Conservation (phyloP, 2,888 invertebrate genomes). For the Drosophila stalkeri region DNA sequence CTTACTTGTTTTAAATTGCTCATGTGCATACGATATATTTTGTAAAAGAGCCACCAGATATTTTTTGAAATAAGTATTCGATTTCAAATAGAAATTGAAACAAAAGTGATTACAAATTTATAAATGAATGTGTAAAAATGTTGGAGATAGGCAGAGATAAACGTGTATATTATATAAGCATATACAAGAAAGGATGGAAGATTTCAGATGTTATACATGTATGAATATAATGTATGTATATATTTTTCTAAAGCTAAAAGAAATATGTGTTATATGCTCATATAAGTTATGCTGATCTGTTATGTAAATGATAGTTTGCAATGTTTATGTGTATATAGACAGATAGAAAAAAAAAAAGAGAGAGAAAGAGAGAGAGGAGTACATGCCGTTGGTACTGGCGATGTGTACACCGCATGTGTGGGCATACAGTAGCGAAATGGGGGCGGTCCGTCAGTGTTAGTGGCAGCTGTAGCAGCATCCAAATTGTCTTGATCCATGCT, state of each 20-base stretch:
- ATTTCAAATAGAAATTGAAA: neutral
- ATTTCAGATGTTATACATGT: neutral
- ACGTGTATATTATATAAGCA: neutral
- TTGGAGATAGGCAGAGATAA: neutral
- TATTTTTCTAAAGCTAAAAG: neutral
- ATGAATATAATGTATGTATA: neutral
- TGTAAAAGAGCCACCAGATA: neutral
- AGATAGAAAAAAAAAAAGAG: neutral
- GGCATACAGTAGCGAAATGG: slow-evolving; percentile 88
- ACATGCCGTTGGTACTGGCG: slow-evolving; percentile 88
- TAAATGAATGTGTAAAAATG: neutral
- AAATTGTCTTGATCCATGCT: slow-evolving; percentile 25
- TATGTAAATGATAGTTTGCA: neutral
- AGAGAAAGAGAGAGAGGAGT: slow-evolving; percentile 67
- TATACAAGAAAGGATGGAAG: neutral
- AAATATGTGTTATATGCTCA: neutral
- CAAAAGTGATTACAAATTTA: neutral
- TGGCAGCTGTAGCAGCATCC: slow-evolving; percentile 62
- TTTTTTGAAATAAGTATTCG: neutral
- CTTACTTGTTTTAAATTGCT: neutral
- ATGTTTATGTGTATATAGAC: neutral
- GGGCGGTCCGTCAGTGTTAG: slow-evolving; percentile 75
- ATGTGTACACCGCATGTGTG: slow-evolving; percentile 87
- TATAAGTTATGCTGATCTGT: neutral
- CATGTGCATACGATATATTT: neutral